Evolutionary conservation across 2,888 invertebrate genomes (phyloP).

Genomic region (Synergus itoensis): DNA sequence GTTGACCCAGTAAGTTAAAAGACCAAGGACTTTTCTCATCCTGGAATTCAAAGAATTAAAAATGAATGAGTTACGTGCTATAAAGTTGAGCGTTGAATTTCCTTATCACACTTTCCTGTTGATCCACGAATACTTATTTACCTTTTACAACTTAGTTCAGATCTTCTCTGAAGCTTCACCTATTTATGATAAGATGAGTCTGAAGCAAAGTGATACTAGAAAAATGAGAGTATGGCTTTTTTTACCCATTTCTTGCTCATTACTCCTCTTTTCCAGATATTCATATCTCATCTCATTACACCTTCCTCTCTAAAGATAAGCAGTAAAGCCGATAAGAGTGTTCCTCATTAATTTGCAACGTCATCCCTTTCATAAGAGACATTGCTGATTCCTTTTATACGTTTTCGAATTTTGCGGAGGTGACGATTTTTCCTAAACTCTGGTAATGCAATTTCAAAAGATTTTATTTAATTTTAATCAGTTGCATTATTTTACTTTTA

Average conservation of each 20-base stretch:
- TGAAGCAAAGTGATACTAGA: background rate
- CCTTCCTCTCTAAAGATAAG: background rate
- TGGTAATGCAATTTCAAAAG: background rate
- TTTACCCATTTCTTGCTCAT: slow-evolving; percentile 8
- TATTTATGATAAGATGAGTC: slow-evolving; percentile 35
- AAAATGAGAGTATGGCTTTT: background rate
- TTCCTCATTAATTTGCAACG: slow-evolving; percentile 4
- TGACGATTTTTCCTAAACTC: background rate
- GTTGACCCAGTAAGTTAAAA: slow-evolving; percentile 30
- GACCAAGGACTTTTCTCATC: slow-evolving; percentile 38
- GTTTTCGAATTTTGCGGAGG: background rate
- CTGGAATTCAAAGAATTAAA: slow-evolving; percentile 27
- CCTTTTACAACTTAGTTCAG: slow-evolving; percentile 31
- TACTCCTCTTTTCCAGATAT: slow-evolving; percentile 3
- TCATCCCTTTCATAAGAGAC: background rate
- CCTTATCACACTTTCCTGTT: slow-evolving; percentile 23
- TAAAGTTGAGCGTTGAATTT: slow-evolving; percentile 34
- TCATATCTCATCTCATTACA: slow-evolving; percentile 4
- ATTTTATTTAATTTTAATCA: too few species aligned
- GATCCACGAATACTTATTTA: slow-evolving; percentile 32
- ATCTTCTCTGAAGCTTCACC: slow-evolving; percentile 13
- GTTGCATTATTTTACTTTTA: too few species aligned
- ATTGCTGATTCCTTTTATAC: background rate
- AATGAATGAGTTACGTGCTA: slow-evolving; percentile 37
- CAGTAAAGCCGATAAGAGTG: slow-evolving; percentile 2